These are phyloP conservation scores for Zelostemma sp. DNA, from an alignment of 1,140 invertebrate genomes.

Conservation along the genomic window DNA sequence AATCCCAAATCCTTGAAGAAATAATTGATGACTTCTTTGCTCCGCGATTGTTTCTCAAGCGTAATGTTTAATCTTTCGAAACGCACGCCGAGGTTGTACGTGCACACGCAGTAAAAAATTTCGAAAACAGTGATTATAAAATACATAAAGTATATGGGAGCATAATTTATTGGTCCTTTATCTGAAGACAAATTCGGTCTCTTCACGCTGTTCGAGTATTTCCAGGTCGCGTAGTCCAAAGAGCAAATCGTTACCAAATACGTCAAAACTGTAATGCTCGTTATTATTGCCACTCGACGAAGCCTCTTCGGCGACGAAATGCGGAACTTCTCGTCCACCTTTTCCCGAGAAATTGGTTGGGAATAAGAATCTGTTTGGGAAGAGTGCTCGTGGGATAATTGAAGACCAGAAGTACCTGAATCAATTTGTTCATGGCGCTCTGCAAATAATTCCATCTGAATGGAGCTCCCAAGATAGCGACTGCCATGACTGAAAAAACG, in stretches of 20 bases:
- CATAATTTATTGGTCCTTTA: slow-evolving; percentile 64
- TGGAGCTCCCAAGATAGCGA: slow-evolving; percentile 51
- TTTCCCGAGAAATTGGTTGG: too few relatives aligned
- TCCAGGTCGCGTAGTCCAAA: slow-evolving; percentile 58
- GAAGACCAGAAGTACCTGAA: slow-evolving; percentile 47
- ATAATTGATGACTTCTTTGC: slow-evolving; percentile 39
- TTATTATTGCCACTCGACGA: slow-evolving; percentile 45
- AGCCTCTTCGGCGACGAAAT: slow-evolving; percentile 46
- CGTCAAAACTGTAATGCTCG: slow-evolving; percentile 22
- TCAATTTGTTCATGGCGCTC: slow-evolving; percentile 51
- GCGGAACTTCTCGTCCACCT: slow-evolving; percentile 59
- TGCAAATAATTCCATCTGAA: slow-evolving; percentile 58
- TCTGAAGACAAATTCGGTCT: slow-evolving; percentile 35
- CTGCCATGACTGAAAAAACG: slow-evolving; percentile 48
- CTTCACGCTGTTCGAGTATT: slow-evolving; percentile 39
- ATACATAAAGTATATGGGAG: slow-evolving; percentile 64
- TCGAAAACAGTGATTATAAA: slow-evolving; percentile 58
- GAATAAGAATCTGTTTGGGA: too few relatives aligned
- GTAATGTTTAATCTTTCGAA: slow-evolving; percentile 59
- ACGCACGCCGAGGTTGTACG: slow-evolving; percentile 58
- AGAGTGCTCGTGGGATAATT: not conserved
- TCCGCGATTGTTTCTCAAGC: slow-evolving; percentile 54
- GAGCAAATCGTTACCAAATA: slow-evolving; percentile 50
- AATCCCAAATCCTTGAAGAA: slow-evolving; percentile 52
- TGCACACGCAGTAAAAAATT: slow-evolving; percentile 60